Evolutionary conservation across 2,797 vertebrate species (phyloP), one percentile per base, ranked within the genome.

Genomic region (Ciconia nigra): DNA sequence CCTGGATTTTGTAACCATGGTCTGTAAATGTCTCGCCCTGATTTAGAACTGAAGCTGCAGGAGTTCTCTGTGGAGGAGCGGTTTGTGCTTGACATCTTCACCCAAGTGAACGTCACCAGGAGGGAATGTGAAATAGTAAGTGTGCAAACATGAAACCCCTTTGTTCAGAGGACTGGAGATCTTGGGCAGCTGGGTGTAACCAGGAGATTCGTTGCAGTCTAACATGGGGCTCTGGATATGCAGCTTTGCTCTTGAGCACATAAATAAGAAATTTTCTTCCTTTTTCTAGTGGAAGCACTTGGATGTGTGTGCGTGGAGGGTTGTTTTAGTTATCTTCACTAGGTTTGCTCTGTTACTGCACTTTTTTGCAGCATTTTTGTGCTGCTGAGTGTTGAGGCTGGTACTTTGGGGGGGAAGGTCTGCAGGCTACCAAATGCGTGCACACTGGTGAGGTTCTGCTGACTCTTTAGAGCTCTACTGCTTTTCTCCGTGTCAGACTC

Each of bases 51-150:
- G 55, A 98, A 99, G 95, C 98, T 99, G 84, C 96, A 98, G 85
- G 99, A 99, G 61, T 99, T 98, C 96, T 88, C 96, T 0, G 98
- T 99, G 95, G 96, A 98, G 92, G 99, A 99, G 96, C 98, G 97
- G 13, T 96, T 94, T 1, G 99, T 99, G 72, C 96, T 99, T 20
- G 98, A 98, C 95, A 99, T 99, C 96, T 98, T 99, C 81, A 99
- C 99, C 0, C 99, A 99, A 84, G 99, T 99, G 97, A 99, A 99
- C 5, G 99, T 99, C 91, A 99, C 98, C 42, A 98, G 99, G 72
- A 97, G 99, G 33, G 97, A 99, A 74, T 99, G 99, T 76, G 99
- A 99, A 94, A 99, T 99, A 1, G 99, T 99, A 96, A 82, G 99
- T 98, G 69, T 22, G 58, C 20, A 5, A 12, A 51, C 6, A 0